Percentiles rank a stretch among this genome's conserved stretches.
phyloP scores from a whole-genome alignment of 1,140 invertebrate genomes.

The Aculops lycopersici region DNA sequence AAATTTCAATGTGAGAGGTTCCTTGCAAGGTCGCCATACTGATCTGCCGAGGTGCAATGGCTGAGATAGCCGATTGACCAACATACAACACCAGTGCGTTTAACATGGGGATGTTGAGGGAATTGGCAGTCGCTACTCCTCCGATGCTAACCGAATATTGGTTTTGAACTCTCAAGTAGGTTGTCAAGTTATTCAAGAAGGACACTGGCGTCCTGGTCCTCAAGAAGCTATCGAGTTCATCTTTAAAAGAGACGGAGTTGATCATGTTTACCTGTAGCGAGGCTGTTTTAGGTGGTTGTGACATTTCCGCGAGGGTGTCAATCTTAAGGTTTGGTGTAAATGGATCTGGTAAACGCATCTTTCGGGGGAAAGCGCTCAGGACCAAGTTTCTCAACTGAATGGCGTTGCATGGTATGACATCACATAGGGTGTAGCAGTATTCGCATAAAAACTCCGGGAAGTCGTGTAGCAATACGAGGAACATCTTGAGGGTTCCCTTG shows the following conservation, averaged over 20 bases:
- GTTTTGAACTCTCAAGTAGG: constrained; percentile 29
- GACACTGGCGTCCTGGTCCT: constrained; percentile 75
- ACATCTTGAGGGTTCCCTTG: constrained; percentile 65
- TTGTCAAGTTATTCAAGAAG: constrained; percentile 60
- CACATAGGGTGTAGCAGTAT: constrained; percentile 96
- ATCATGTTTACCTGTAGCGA: not conserved
- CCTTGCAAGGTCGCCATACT: constrained; percentile 85
- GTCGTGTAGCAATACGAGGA: constrained; percentile 84
- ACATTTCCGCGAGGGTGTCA: constrained; percentile 56
- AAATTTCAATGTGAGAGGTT: constrained; percentile 95
- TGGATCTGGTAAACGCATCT: constrained; percentile 87
- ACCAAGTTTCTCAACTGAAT: constrained; percentile 96
- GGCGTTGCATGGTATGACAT: constrained; percentile 92
- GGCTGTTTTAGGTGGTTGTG: constrained; percentile 25
- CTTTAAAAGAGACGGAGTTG: constrained; percentile 9
- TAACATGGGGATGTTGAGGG: constrained; percentile 65
- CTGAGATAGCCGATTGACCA: constrained; percentile 61
- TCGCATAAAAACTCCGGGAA: constrained; percentile 97
- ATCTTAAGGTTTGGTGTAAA: constrained; percentile 91
- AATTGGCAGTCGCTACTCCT: not conserved
- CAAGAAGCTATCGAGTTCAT: constrained; percentile 75
- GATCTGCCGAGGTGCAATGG: constrained; percentile 34
- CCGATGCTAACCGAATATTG: not conserved
- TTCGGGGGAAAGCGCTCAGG: constrained; percentile 77
- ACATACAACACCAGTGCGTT: constrained; percentile 91